Evolutionary conservation across 2,888 invertebrate species (phyloP).

Genomic region (Euphydryas editha): DNA sequence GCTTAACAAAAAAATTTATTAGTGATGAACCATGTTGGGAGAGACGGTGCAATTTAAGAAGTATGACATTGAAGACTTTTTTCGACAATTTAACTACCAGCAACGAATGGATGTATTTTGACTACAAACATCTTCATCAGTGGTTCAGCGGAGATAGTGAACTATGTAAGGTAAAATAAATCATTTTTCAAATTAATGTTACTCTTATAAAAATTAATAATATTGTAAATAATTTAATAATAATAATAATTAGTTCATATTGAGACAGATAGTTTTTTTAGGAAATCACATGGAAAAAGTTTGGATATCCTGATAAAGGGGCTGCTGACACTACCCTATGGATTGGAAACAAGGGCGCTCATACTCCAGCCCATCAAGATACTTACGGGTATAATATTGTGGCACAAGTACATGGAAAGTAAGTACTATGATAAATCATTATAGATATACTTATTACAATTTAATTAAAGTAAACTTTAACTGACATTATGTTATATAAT

Average conservation of each 20-base stretch:
- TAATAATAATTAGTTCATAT: neutral
- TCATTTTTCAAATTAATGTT: neutral
- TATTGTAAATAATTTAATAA: neutral
- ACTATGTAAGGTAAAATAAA: conserved; percentile 79
- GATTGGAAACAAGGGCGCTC: conserved; percentile 93
- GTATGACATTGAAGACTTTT: conserved; percentile 87
- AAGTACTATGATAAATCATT: conserved; percentile 39
- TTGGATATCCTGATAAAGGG: conserved; percentile 88
- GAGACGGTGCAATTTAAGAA: conserved; percentile 83
- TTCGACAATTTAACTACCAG: conserved; percentile 61
- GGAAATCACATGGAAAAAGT: conserved; percentile 83
- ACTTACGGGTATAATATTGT: conserved; percentile 97
- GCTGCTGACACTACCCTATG: conserved; percentile 91
- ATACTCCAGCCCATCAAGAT: conserved; percentile 97
- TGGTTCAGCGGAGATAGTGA: conserved; percentile 85
- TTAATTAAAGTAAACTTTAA: neutral
- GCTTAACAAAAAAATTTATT: conserved; percentile 63
- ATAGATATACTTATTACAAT: neutral
- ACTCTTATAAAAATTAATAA: neutral
- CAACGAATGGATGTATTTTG: conserved; percentile 90
- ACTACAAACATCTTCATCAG: conserved; percentile 91
- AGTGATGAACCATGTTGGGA: conserved; percentile 91
- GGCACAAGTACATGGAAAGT: conserved; percentile 94
- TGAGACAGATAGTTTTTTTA: conserved; percentile 34
- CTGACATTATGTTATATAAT: too few relatives aligned